Evolutionary conservation across 2,797 vertebrate species (phyloP).

Genomic region (Pantherophis alleghaniensis): DNA sequence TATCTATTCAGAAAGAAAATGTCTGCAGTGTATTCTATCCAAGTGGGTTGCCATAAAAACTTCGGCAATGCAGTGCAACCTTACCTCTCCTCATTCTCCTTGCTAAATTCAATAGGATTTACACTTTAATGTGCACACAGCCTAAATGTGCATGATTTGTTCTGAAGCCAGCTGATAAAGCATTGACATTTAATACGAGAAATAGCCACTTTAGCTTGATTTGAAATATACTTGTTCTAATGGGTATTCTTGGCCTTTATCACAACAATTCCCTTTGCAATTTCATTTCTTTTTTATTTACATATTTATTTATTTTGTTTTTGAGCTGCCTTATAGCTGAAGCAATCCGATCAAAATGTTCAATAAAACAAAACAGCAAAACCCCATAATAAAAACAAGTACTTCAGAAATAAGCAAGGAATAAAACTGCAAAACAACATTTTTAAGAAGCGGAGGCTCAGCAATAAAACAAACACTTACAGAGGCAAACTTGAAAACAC

Average conservation of each 20-base stretch:
- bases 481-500: background rate
- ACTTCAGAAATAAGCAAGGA: background rate
- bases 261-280: background rate
- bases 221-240: background rate
- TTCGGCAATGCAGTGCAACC: background rate
- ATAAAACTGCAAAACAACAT: background rate
- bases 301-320: background rate
- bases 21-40: background rate
- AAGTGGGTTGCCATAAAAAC: background rate
- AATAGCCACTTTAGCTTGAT: background rate
- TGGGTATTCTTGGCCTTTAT: background rate
- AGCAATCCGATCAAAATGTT: background rate
- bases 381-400: background rate
- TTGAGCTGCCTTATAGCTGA: background rate
- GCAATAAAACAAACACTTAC: background rate
- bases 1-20: background rate
- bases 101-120: background rate
- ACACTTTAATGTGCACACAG: background rate
- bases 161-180: background rate
- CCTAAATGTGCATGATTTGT: background rate
- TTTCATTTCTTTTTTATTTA: background rate
- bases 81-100: background rate
- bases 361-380: background rate
- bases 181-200: background rate
- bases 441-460: background rate